These are phyloP conservation scores for Platyrinchus mystaceus DNA, from an alignment of 2,797 vertebrate genomes.

Conservation along the genomic window DNA sequence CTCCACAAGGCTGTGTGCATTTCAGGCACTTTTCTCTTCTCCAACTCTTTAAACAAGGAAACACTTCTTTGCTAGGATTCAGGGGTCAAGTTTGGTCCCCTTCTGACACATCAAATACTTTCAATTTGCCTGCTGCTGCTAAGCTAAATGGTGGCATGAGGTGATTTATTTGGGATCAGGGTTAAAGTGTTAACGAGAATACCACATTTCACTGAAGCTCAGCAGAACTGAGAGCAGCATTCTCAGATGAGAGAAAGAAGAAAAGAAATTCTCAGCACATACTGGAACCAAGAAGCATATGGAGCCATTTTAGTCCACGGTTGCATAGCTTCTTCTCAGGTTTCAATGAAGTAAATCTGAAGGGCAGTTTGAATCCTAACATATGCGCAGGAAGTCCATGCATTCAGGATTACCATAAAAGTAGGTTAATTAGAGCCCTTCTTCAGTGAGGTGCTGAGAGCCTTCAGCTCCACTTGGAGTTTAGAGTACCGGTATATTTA, in stretches of 20 bases:
- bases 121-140: slow-evolving; percentile 40
- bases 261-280: slow-evolving; percentile 2
- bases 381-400: not conserved
- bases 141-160: not conserved
- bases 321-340: slow-evolving; percentile 22
- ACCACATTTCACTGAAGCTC: slow-evolving; percentile 30
- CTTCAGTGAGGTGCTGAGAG: slow-evolving; percentile 40
- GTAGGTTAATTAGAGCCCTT: slow-evolving; percentile 4
- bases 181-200: slow-evolving; percentile 52
- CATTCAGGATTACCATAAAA: slow-evolving; percentile 1
- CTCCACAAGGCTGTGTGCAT: not conserved
- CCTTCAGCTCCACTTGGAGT: slow-evolving; percentile 7
- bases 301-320: not conserved
- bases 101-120: slow-evolving; percentile 11
- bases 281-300: slow-evolving; percentile 31
- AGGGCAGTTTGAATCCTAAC: not conserved
- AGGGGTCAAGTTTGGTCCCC: not conserved
- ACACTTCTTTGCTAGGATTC: not conserved
- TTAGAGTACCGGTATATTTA: not conserved
- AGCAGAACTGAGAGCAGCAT: not conserved
- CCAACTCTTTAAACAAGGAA: not conserved
- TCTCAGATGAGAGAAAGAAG: slow-evolving; percentile 45
- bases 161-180: slow-evolving; percentile 52
- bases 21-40: not conserved
- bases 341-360: slow-evolving; percentile 47